Evolutionary conservation across 2,888 invertebrate species (phyloP).

Genomic region (Hemaris fuciformis): DNA sequence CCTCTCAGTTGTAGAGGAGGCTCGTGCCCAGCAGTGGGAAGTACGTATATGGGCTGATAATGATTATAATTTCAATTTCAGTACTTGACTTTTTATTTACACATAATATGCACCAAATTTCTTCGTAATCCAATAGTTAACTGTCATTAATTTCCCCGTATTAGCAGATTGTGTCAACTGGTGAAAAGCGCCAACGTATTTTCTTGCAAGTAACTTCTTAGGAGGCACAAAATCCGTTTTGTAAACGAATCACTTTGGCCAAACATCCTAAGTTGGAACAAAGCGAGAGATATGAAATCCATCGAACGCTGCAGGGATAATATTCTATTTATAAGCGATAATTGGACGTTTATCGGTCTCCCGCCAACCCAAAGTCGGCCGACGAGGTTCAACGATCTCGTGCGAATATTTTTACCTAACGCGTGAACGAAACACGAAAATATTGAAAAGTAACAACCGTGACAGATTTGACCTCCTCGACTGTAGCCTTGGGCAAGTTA

Average conservation of each 20-base stretch:
- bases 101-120: no score
- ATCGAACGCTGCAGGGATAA: constrained; percentile 19
- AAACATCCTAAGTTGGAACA: neutral
- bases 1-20: no score
- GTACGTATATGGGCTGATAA: no score
- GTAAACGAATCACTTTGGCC: neutral
- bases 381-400: constrained; percentile 36
- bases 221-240: no score
- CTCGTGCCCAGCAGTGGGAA: no score
- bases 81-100: no score
- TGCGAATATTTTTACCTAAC: constrained; percentile 29
- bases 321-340: constrained; percentile 35
- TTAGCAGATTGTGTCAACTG: no score
- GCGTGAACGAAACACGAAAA: constrained; percentile 1
- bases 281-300: constrained; percentile 19
- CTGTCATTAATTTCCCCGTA: no score
- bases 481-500: constrained; percentile 14
- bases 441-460: constrained; percentile 11
- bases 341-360: constrained; percentile 34
- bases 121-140: no score
- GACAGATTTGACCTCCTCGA: constrained; percentile 19
- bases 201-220: no score
- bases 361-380: constrained; percentile 30
- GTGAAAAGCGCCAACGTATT: no score
- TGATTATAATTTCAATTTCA: no score